Evolutionary conservation across 2,797 vertebrate genomes (phyloP), one percentile per base, ranked within the genome.

Genomic region (Miichthys miiuy): DNA sequence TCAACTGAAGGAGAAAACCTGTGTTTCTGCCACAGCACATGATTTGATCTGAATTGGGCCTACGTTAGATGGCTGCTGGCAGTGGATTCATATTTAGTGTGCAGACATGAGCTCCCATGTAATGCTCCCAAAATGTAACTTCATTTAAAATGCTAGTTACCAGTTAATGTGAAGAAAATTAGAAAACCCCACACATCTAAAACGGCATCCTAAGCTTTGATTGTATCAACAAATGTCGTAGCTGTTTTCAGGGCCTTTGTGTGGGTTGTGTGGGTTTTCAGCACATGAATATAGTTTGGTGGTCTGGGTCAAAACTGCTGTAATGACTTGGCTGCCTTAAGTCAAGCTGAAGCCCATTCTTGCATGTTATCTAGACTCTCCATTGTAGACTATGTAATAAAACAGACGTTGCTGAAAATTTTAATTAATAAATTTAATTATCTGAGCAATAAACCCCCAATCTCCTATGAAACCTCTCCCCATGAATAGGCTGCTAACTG

Each of bases 401-500:
- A 70, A 52, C 42, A 44, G 50, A 80, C 3, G 0, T 54, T 44
- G 42, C 20, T 48, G 71, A 18, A 69, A 80, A 77, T 72, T 23
- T 3, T 30, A 58, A 72, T 62, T 2, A 41, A 65, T 75, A 27
- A 42, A 81, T 79, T 80, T 46, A 68, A 77, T 68, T 62, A 82
- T 81, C 34, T 51, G 50, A 72, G 27, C 47, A 76, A 84, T 81
- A 73, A 75, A 83, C 17, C 23, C 38, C 30, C 75, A 46, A 77
- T 69, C 66, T 88, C 56, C 50, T 20, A 38, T 51, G 27, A 82
- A 87, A 80, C 46, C 2, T 75, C 63, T 61, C 62, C 48, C 44
- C 3, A 50, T 69, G 60, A 77, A 73, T 46, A 60, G 50, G 55
- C 65, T 66, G 72, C 71, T 80, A 81, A 63, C 78, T 65, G 70